A percentile compares a stretch with the other conserved stretches of the same genome.
Conservation (phyloP, 1,140 invertebrate genomes). For the Agraylea sexmaculata region DNA sequence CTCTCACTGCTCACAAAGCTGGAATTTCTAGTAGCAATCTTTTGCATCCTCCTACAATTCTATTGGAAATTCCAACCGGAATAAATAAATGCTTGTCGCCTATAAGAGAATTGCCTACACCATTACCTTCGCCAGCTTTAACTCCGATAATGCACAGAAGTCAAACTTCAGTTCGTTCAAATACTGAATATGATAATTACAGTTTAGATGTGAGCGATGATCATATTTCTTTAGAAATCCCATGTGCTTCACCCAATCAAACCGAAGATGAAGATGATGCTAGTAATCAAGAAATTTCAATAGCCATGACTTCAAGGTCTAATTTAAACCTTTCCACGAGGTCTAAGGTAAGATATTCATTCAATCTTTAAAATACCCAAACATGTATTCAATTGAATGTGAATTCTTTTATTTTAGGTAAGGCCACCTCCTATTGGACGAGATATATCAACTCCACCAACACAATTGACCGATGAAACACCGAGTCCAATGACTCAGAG, state of each 20-base stretch:
- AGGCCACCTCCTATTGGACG: slow-evolving; percentile 36
- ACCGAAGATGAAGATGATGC: slow-evolving; percentile 21
- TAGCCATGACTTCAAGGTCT: no score
- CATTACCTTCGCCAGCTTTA: slow-evolving; percentile 52
- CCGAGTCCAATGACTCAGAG: slow-evolving; percentile 38
- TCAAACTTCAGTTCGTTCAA: slow-evolving; percentile 24
- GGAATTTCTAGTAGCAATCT: slow-evolving; percentile 40
- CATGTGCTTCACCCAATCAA: slow-evolving; percentile 22
- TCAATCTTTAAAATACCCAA: no score
- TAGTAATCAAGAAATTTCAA: slow-evolving; percentile 15
- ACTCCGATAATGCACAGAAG: slow-evolving; percentile 48
- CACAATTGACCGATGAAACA: slow-evolving; percentile 35
- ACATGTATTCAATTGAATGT: neutral
- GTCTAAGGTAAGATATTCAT: no score
- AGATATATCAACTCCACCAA: slow-evolving; percentile 34
- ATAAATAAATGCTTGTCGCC: slow-evolving; percentile 62
- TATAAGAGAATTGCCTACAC: slow-evolving; percentile 59
- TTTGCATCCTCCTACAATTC: slow-evolving; percentile 53
- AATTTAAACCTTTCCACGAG: no score
- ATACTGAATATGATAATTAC: slow-evolving; percentile 31
- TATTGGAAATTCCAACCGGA: slow-evolving; percentile 56
- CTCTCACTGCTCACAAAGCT: slow-evolving; percentile 48
- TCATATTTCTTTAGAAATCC: slow-evolving; percentile 30
- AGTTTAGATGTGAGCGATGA: slow-evolving; percentile 32
- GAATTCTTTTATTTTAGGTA: slow-evolving; percentile 29